Percentiles rank a stretch among this genome's conserved stretches.
These are phyloP conservation scores for Oncorhynchus mykiss DNA, from an alignment of 2,113 vertebrate genomes.

Conservation along the genomic window DNA sequence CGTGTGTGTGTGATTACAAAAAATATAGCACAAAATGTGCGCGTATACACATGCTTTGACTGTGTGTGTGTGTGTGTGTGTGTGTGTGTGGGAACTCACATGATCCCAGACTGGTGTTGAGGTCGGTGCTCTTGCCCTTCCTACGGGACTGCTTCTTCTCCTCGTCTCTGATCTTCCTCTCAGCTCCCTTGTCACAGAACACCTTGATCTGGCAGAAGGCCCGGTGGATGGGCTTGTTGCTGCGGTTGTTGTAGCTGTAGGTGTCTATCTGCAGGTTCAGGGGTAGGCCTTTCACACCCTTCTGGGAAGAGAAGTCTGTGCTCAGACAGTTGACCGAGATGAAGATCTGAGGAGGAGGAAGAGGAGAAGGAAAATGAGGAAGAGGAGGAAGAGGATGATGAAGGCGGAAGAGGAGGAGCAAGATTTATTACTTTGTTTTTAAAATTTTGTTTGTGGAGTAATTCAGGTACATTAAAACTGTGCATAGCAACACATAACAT, in stretches of 20 bases:
- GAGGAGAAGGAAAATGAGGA: background rate
- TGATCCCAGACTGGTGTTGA: conserved; percentile 70
- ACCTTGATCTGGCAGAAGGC: conserved; percentile 98
- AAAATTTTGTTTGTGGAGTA: too few species aligned
- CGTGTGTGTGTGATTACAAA: too few species aligned
- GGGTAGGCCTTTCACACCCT: conserved; percentile 95
- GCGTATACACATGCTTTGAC: too few species aligned
- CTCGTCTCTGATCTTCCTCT: conserved; percentile 98
- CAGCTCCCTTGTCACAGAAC: conserved; percentile 98
- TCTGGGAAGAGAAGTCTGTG: conserved; percentile 98
- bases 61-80: conserved; percentile 10
- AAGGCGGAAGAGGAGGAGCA: too few species aligned
- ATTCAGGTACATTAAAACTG: too few species aligned
- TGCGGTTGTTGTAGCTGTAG: conserved; percentile 98
- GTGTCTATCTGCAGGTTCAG: conserved; percentile 97
- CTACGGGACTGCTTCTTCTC: conserved; percentile 96
- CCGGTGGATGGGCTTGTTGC: conserved; percentile 97
- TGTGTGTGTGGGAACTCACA: conserved; percentile 76
- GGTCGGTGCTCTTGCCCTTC: conserved; percentile 90
- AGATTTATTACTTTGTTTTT: background rate
- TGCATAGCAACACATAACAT: too few species aligned
- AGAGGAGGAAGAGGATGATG: too few species aligned
- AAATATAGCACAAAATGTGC: too few species aligned
- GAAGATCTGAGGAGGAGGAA: conserved; percentile 82
- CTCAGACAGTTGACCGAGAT: conserved; percentile 98